A percentile compares a stretch with the other conserved stretches of the same genome.
Evolutionary conservation across 1,140 invertebrate species (phyloP).

Genomic region (Plectrocnemia conspersa): DNA sequence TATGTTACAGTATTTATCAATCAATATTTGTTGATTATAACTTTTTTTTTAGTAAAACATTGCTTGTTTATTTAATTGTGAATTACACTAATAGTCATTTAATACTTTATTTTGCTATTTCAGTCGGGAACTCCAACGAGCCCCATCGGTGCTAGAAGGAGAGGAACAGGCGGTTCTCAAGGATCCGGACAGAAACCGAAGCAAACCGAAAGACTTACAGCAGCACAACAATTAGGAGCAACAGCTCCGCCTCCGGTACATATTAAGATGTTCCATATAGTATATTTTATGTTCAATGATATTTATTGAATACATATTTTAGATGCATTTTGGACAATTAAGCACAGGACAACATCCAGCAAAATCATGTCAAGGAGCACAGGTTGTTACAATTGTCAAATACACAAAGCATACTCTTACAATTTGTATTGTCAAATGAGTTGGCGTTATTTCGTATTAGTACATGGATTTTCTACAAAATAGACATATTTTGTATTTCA

Average conservation of each 20-base stretch:
- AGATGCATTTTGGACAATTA: constrained; percentile 18
- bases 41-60: no score
- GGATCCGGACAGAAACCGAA: constrained; percentile 37
- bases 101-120: constrained; percentile 9
- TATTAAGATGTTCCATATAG: constrained; percentile 17
- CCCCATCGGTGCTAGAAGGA: constrained; percentile 24
- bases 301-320: constrained; percentile 1
- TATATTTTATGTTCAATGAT: neutral
- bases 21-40: no score
- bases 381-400: constrained; percentile 8
- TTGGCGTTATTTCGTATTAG: no score
- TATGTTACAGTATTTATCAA: no score
- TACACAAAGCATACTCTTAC: no score
- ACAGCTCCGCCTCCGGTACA: constrained; percentile 48
- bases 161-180: constrained; percentile 42
- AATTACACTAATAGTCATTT: no score
- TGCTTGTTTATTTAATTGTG: no score
- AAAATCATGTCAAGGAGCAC: constrained; percentile 4
- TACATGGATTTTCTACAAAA: no score
- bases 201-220: constrained; percentile 47
- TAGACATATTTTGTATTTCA: constrained; percentile 31
- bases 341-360: constrained; percentile 11
- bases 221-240: constrained; percentile 48
- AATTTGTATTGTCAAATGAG: no score
- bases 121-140: constrained; percentile 27